Base-by-base conservation (phyloP, 2,797 vertebrate genomes). In the Sternotherus odoratus region DNA sequence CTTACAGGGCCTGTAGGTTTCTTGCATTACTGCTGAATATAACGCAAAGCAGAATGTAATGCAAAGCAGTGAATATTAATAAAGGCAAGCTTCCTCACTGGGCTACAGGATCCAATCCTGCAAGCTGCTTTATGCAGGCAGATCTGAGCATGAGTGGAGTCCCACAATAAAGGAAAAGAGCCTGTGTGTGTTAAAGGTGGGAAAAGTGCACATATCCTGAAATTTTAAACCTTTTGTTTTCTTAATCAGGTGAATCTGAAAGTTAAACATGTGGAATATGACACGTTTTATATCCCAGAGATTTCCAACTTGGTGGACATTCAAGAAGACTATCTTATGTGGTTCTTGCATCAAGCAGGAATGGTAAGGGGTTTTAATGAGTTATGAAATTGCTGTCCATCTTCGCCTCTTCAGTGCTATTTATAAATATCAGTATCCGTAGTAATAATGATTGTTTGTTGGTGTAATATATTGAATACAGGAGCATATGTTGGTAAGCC, bases 311-410 rank as follows among this genome's bases (percentile, higher is more conserved):
- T 99, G 82, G 99, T 99, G 97, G 99, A 99, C 98, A 99, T 99
- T 98, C 99, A 99, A 97, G 99, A 99, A 98, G 99, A 99, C 98
- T 99, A 99, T 98, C 99, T 99, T 97, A 99, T 99, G 98, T 99
- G 99, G 99, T 99, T 99, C 98, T 98, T 99, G 92, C 99, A 98
- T 97, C 99, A 99, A 97, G 98, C 99, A 92, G 99, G 99, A 93
- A 98, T 99, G 97, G 99, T 99, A 98, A 99, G 99, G 98, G 51
- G 51, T 86, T 79, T 74, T 89, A 87, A 86, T 63, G 19, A 39
- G 53, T 81, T 36, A 21, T 28, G 53, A 86, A 89, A 43, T 80
- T 89, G 5, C 13, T 94, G 53, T 88, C 66, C 8, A 1, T 77
- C 16, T 94, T 86, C 92, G 57, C 93, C 11, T 91, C 77, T 82